phyloP scores from a whole-genome alignment of 1,140 invertebrate genomes.

The Drosophila albomicans region DNA sequence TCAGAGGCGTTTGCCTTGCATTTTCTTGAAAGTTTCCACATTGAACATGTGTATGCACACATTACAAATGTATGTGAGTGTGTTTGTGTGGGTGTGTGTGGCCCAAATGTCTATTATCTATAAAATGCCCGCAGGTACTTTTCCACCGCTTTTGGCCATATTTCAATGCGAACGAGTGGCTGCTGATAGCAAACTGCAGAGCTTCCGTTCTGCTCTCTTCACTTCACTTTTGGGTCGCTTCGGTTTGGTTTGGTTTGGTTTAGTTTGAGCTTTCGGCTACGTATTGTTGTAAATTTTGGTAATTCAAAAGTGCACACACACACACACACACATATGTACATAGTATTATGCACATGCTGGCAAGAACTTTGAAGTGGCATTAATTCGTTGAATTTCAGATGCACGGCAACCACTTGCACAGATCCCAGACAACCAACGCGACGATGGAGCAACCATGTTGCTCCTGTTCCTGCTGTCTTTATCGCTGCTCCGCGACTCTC shows the following conservation, averaged over 20 bases:
- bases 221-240: not conserved
- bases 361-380: slow-evolving; percentile 75
- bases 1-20: slow-evolving; percentile 48
- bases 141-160: slow-evolving; percentile 70
- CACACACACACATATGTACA: slow-evolving; percentile 9
- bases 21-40: slow-evolving; percentile 63
- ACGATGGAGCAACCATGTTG: slow-evolving; percentile 24
- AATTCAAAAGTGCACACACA: slow-evolving; percentile 59
- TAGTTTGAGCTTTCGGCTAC: slow-evolving; percentile 17
- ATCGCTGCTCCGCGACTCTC: slow-evolving; percentile 40
- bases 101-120: slow-evolving; percentile 76
- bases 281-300: slow-evolving; percentile 81
- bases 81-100: slow-evolving; percentile 32
- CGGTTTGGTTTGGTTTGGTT: not conserved
- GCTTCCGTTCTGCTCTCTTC: slow-evolving; percentile 41
- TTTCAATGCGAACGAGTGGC: slow-evolving; percentile 72
- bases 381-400: slow-evolving; percentile 68
- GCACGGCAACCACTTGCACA: slow-evolving; percentile 36
- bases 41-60: slow-evolving; percentile 7
- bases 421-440: slow-evolving; percentile 34
- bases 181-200: slow-evolving; percentile 73
- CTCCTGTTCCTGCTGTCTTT: slow-evolving; percentile 44
- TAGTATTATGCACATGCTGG: not conserved
- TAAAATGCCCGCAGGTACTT: slow-evolving; percentile 81
- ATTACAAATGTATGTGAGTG: slow-evolving; percentile 12